phyloP scores from a whole-genome alignment of 1,140 invertebrate genomes.

The Meloidogyne floridensis region DNA sequence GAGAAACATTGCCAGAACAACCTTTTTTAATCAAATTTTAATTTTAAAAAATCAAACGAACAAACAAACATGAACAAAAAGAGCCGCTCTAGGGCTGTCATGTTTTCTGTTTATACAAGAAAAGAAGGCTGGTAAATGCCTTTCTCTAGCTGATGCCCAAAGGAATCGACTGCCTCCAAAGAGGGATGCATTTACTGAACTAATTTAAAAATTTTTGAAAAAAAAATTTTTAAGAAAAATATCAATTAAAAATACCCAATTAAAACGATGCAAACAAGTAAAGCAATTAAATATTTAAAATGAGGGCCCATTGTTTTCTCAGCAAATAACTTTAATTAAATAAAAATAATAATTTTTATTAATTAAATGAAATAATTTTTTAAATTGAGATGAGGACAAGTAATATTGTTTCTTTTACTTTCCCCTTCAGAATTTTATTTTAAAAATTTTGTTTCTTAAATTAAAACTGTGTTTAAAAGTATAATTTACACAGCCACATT shows the following conservation, averaged over 20 bases:
- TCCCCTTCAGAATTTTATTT: too few species aligned
- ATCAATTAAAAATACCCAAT: constrained; percentile 42
- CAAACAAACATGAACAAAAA: constrained; percentile 42
- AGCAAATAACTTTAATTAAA: constrained; percentile 48
- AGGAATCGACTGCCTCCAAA: constrained; percentile 38
- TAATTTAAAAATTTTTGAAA: constrained; percentile 12
- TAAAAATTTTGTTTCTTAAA: too few species aligned
- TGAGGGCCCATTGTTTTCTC: constrained; percentile 46
- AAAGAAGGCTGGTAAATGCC: constrained; percentile 54
- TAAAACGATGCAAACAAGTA: constrained; percentile 52
- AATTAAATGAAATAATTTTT: too few species aligned
- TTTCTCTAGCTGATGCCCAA: constrained; percentile 51
- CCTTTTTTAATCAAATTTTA: background rate
- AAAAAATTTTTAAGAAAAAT: background rate
- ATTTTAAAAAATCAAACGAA: background rate
- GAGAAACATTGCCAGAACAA: constrained; percentile 39
- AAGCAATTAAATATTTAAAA: constrained; percentile 54
- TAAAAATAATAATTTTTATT: background rate
- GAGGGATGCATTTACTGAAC: background rate
- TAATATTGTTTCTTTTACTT: too few species aligned
- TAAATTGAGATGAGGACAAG: too few species aligned
- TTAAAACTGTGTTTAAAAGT: too few species aligned
- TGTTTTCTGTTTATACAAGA: constrained; percentile 46
- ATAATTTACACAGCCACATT: too few species aligned
- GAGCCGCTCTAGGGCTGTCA: constrained; percentile 45